phyloP scores from a whole-genome alignment of 2,888 invertebrate genomes.

The Automeris io region DNA sequence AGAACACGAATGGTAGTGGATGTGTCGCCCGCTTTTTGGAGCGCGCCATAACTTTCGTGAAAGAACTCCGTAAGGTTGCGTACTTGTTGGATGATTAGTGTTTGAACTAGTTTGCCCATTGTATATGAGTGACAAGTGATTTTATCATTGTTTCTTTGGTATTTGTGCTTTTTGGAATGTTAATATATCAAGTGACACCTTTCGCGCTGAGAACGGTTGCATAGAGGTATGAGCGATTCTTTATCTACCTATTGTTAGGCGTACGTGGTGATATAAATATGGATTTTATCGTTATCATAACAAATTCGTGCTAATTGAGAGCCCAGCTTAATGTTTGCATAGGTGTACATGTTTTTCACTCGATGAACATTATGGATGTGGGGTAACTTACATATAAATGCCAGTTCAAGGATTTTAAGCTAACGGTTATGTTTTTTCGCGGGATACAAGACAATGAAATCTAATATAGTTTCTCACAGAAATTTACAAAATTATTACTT shows the following conservation, averaged over 20 bases:
- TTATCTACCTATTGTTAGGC: slow-evolving; percentile 8
- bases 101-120: slow-evolving; percentile 28
- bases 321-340: slow-evolving; percentile 7
- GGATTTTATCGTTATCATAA: slow-evolving; percentile 4
- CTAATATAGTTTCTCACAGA: too few relatives aligned
- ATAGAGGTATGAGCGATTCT: slow-evolving; percentile 7
- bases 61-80: slow-evolving; percentile 45
- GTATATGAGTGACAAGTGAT: slow-evolving; percentile 28
- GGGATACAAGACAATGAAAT: too few relatives aligned
- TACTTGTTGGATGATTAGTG: slow-evolving; percentile 22
- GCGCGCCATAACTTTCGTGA: slow-evolving; percentile 64
- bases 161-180: slow-evolving; percentile 56
- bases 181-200: slow-evolving; percentile 31
- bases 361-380: not conserved
- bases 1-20: slow-evolving; percentile 21
- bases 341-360: slow-evolving; percentile 6
- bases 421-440: too few relatives aligned
- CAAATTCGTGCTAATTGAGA: not conserved
- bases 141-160: slow-evolving; percentile 13
- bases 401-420: slow-evolving; percentile 11
- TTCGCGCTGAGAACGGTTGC: slow-evolving; percentile 4
- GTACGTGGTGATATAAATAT: slow-evolving; percentile 8
- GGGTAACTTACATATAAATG: not conserved
- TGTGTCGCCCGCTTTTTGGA: slow-evolving; percentile 23
- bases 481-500: too few relatives aligned